phyloP scores from a whole-genome alignment of 2,797 vertebrate genomes.

The Cheirogaleus major region DNA sequence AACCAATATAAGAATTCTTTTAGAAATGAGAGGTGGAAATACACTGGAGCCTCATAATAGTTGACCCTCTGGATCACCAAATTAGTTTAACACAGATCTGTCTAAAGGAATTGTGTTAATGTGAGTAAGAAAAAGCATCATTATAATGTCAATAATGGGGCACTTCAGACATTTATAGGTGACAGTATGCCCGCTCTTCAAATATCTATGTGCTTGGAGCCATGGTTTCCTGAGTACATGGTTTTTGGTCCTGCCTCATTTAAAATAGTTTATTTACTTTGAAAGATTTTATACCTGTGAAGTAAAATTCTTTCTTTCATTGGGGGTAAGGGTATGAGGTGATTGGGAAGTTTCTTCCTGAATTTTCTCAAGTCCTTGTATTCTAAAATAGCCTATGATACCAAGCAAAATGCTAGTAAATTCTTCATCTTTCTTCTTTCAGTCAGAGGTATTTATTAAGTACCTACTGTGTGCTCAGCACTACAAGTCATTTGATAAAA shows the following conservation, averaged over 20 bases:
- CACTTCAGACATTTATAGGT: neutral
- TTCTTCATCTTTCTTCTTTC: slow-evolving; percentile 67
- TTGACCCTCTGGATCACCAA: slow-evolving; percentile 25
- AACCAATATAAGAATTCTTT: slow-evolving; percentile 39
- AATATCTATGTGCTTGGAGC: neutral
- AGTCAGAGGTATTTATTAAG: slow-evolving; percentile 75
- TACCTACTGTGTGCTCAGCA: slow-evolving; percentile 78
- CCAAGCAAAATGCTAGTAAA: slow-evolving; percentile 64
- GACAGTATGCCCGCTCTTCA: slow-evolving; percentile 1
- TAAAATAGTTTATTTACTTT: slow-evolving; percentile 66
- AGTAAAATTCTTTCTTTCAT: slow-evolving; percentile 54
- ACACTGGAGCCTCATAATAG: slow-evolving; percentile 20
- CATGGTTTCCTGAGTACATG: neutral
- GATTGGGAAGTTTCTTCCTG: slow-evolving; percentile 60
- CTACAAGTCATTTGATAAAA: slow-evolving; percentile 50
- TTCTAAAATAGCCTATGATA: slow-evolving; percentile 67
- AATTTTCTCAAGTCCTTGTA: slow-evolving; percentile 66
- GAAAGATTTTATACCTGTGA: slow-evolving; percentile 57
- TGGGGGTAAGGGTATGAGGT: slow-evolving; percentile 12
- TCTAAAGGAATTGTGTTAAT: slow-evolving; percentile 25
- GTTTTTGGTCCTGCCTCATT: slow-evolving; percentile 40
- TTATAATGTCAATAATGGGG: neutral
- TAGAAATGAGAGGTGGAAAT: slow-evolving; percentile 42
- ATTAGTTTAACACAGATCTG: slow-evolving; percentile 31
- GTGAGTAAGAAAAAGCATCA: slow-evolving; percentile 21